Conservation (phyloP, 2,113 vertebrate genomes). For the Lophochroa leadbeateri region DNA sequence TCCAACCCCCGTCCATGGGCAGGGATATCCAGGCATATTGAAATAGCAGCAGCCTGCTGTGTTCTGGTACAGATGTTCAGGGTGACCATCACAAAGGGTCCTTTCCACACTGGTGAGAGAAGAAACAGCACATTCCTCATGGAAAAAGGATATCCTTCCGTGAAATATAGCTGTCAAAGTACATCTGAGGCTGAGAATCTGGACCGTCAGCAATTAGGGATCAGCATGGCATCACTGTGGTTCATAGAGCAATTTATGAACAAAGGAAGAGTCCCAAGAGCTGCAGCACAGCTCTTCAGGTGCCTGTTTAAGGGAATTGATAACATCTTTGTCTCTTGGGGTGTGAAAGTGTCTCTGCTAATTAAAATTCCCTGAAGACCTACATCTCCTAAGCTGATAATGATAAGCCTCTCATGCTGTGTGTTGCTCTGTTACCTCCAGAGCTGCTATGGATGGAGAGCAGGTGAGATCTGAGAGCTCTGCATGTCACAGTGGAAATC, state of each 20-base stretch:
- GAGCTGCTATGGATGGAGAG: constrained; percentile 55
- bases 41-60: background rate
- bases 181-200: background rate
- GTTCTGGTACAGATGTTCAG: background rate
- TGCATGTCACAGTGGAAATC: background rate
- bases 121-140: background rate
- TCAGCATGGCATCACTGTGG: fast-evolving
- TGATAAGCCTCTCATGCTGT: constrained; percentile 81
- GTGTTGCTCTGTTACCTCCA: constrained; percentile 65
- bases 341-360: constrained; percentile 52
- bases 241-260: background rate
- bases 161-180: background rate
- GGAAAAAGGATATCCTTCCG: background rate
- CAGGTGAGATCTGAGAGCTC: background rate
- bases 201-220: background rate
- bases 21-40: background rate
- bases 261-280: background rate
- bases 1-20: background rate
- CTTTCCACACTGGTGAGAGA: background rate
- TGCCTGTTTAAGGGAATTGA: constrained; percentile 40
- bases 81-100: background rate
- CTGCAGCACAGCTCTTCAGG: background rate
- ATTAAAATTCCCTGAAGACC: constrained; percentile 78
- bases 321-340: constrained; percentile 13
- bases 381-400: constrained; percentile 85